phyloP scores from a whole-genome alignment of 2,113 vertebrate genomes.

The Oreochromis tanganicae region DNA sequence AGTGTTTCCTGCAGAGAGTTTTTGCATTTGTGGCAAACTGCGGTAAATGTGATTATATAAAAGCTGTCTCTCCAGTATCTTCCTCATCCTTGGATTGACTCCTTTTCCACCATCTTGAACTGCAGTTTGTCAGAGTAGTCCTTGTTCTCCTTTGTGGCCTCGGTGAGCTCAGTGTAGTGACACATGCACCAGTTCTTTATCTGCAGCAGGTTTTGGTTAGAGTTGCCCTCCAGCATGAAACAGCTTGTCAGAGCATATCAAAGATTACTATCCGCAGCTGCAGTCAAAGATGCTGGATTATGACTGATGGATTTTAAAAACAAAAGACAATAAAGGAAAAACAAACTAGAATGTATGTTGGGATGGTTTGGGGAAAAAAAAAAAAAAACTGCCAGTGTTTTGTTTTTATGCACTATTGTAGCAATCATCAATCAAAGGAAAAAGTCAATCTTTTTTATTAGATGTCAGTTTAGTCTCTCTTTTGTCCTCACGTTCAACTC shows the following conservation, averaged over 20 bases:
- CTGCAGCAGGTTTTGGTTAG: neutral
- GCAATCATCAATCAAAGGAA: neutral
- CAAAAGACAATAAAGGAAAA: neutral
- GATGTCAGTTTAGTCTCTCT: slow-evolving; percentile 1
- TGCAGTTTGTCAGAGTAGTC: neutral
- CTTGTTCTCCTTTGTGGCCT: neutral
- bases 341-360: neutral
- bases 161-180: accelerated
- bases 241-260: neutral
- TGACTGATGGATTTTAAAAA: neutral
- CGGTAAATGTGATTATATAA: neutral
- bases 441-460: slow-evolving; percentile 36
- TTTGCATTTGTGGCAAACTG: neutral
- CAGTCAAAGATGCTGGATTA: neutral
- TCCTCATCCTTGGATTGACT: neutral
- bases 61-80: neutral
- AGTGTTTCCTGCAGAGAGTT: neutral
- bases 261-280: neutral
- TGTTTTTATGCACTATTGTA: neutral
- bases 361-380: neutral
- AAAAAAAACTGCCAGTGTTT: neutral
- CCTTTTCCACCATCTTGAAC: neutral
- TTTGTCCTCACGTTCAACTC: slow-evolving; percentile 71
- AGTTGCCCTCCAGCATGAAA: neutral
- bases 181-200: neutral